phyloP scores from a whole-genome alignment of 1,140 invertebrate species.

The Yoshiicerus persimilis region DNA sequence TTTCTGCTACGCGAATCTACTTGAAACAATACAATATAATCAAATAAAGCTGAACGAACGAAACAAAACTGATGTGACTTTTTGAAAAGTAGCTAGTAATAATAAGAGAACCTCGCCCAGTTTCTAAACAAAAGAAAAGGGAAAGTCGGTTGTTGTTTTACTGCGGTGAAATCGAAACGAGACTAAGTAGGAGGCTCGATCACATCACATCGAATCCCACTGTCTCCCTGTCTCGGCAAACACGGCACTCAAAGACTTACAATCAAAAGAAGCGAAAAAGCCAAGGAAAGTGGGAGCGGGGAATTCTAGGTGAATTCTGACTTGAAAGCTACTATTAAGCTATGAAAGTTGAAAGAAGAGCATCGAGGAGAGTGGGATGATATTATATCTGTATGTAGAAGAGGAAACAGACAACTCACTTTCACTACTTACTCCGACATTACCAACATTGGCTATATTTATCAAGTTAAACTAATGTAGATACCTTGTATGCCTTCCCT shows the following conservation, averaged over 20 bases:
- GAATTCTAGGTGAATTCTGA: not conserved
- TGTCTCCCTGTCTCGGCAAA: not conserved
- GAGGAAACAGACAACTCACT: not conserved
- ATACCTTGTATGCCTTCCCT: not conserved
- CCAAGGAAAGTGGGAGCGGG: not conserved
- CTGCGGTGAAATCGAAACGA: slow-evolving; percentile 4
- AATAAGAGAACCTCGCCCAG: not conserved
- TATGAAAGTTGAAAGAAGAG: not conserved
- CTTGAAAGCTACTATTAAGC: not conserved
- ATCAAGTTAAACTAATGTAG: not conserved
- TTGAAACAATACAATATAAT: too few relatives aligned
- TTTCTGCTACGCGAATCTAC: not conserved
- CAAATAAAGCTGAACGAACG: not conserved
- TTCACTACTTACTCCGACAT: not conserved
- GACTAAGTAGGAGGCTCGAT: not conserved
- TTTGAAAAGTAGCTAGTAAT: not conserved
- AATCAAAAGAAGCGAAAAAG: not conserved
- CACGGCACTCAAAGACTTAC: not conserved
- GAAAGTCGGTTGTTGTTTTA: not conserved
- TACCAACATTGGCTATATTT: not conserved
- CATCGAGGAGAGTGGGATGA: not conserved
- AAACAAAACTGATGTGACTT: not conserved
- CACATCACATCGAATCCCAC: not conserved
- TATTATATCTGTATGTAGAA: not conserved
- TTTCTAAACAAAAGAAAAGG: not conserved